These are phyloP conservation scores for Chrysaora quinquecirrha DNA, from an alignment of 30 jellyfish, hydroid and myxozoan species.

Conservation along the genomic window DNA sequence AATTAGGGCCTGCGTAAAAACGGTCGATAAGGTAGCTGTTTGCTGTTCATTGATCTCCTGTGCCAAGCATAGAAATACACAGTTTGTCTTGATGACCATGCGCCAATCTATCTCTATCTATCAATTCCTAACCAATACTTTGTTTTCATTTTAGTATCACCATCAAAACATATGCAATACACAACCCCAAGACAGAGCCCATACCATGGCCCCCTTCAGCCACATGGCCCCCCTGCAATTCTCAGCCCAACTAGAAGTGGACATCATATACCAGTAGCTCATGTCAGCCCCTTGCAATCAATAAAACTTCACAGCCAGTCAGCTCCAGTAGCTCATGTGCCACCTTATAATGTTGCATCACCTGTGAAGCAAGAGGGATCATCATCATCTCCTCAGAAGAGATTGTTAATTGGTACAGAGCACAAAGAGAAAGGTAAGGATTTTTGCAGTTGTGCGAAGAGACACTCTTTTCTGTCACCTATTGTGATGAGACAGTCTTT, in stretches of 20 bases:
- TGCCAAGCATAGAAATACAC: too few relatives aligned
- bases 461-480: not conserved
- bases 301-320: slow-evolving; percentile 14
- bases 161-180: slow-evolving; percentile 44
- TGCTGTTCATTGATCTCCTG: too few relatives aligned
- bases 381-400: slow-evolving; percentile 8
- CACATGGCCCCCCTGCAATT: not conserved
- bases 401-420: not conserved
- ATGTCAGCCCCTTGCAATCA: slow-evolving; percentile 61
- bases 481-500: too few relatives aligned
- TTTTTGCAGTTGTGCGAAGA: not conserved
- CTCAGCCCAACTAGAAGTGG: slow-evolving; percentile 72
- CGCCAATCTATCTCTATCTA: too few relatives aligned
- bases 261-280: slow-evolving; percentile 70
- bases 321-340: slow-evolving; percentile 17
- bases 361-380: not conserved
- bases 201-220: slow-evolving; percentile 57
- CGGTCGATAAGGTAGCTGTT: too few relatives aligned
- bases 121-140: too few relatives aligned
- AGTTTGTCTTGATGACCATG: too few relatives aligned
- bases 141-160: slow-evolving; percentile 36
- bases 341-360: slow-evolving; percentile 13
- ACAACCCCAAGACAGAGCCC: slow-evolving; percentile 60
- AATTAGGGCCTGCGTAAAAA: too few relatives aligned
- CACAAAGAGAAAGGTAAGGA: not conserved